These are phyloP conservation scores for Drosophila antonietae DNA, from an alignment of 2,888 invertebrate genomes.

Conservation along the genomic window DNA sequence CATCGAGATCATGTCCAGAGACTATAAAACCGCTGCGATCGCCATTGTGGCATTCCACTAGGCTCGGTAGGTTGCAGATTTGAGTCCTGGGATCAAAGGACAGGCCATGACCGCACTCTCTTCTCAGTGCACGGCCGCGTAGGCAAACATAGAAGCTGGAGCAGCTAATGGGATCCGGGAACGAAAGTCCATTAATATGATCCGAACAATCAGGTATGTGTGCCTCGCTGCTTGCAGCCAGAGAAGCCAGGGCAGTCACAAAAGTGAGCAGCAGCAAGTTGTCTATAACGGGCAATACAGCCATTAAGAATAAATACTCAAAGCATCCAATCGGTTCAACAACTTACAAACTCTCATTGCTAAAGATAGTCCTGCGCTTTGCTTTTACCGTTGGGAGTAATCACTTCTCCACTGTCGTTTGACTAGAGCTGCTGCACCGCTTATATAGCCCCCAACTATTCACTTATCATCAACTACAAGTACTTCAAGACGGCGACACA, in stretches of 20 bases:
- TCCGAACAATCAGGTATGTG: slow-evolving; percentile 49
- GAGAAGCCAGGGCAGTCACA: slow-evolving; percentile 38
- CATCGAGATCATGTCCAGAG: slow-evolving; percentile 17
- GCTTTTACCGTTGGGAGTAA: slow-evolving; percentile 27
- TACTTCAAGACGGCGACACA: slow-evolving; percentile 29
- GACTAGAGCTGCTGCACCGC: slow-evolving; percentile 1
- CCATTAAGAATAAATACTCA: not conserved
- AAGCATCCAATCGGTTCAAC: not conserved
- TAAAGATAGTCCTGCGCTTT: slow-evolving; percentile 33
- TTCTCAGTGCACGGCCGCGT: slow-evolving; percentile 48
- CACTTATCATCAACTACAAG: slow-evolving; percentile 38
- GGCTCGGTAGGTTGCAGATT: slow-evolving; percentile 44
- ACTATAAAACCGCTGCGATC: slow-evolving; percentile 41
- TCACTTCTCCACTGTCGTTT: slow-evolving; percentile 44
- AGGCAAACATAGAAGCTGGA: slow-evolving; percentile 57
- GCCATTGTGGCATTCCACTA: slow-evolving; percentile 48
- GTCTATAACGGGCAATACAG: slow-evolving; percentile 22
- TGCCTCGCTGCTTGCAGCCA: slow-evolving; percentile 37
- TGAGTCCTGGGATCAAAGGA: slow-evolving; percentile 49
- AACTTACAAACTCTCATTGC: slow-evolving; percentile 60
- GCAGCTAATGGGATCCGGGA: slow-evolving; percentile 55
- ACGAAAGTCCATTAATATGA: slow-evolving; percentile 46
- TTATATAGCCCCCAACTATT: slow-evolving; percentile 36
- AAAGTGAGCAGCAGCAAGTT: slow-evolving; percentile 55
- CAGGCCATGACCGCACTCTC: slow-evolving; percentile 46